phyloP scores from a whole-genome alignment of 53 echinoderm and acorn worm genomes.

The Hippasteria phrygiana region DNA sequence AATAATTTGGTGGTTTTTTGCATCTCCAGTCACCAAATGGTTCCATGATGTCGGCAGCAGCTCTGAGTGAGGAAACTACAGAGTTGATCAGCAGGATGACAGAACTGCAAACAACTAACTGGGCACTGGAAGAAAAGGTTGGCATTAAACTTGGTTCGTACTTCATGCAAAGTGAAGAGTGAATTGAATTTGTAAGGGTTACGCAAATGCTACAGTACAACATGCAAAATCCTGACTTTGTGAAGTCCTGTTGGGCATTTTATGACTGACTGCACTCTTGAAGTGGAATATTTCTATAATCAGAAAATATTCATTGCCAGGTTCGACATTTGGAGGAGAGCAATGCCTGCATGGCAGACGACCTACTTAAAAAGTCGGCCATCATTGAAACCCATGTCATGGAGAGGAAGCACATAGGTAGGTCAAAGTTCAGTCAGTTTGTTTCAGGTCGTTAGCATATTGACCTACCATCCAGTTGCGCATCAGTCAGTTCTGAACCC shows the following conservation, averaged over 20 bases:
- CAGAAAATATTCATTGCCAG: conserved; percentile 47
- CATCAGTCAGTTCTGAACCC: no score
- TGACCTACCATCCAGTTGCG: no score
- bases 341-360: conserved; percentile 95
- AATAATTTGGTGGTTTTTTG: not conserved
- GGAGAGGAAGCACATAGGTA: conserved; percentile 89
- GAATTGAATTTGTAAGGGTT: no score
- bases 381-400: conserved; percentile 96
- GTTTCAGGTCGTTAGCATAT: no score
- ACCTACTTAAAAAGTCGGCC: conserved; percentile 92
- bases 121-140: conserved; percentile 96
- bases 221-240: no score
- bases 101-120: conserved; percentile 88
- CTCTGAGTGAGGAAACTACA: conserved; percentile 95
- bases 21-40: conserved; percentile 70
- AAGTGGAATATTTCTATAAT: not conserved
- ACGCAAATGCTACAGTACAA: no score
- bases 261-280: no score
- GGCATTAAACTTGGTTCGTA: no score
- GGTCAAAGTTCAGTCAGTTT: conserved; percentile 24
- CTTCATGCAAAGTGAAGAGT: no score
- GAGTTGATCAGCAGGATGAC: conserved; percentile 89
- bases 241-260: no score
- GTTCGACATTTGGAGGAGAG: conserved; percentile 95
- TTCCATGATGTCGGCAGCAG: conserved; percentile 72